A percentile compares a stretch with the other conserved stretches of the same genome.
Conservation (phyloP, 2,888 invertebrate genomes). For the Diadromus collaris region DNA sequence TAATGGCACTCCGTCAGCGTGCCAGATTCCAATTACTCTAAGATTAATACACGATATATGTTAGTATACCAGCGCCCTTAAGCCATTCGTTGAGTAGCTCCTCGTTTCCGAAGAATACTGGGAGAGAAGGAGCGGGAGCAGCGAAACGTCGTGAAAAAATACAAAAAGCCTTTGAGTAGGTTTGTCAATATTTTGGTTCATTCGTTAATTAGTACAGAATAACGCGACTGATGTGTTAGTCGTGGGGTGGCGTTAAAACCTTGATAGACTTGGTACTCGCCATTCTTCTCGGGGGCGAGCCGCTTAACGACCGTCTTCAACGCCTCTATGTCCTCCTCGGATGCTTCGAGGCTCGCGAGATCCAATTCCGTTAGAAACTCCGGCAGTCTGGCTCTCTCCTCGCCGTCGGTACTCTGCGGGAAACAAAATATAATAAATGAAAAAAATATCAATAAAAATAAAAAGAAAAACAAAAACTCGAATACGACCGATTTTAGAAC, state of each 20-base stretch:
- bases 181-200: slow-evolving; percentile 32
- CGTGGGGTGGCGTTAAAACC: slow-evolving; percentile 66
- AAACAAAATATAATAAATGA: slow-evolving; percentile 16
- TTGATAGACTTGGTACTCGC: slow-evolving; percentile 79
- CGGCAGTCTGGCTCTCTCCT: slow-evolving; percentile 71
- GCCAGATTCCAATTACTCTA: background rate
- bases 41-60: slow-evolving; percentile 15
- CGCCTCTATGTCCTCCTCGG: slow-evolving; percentile 75
- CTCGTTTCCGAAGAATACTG: slow-evolving; percentile 78
- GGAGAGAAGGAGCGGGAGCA: slow-evolving; percentile 47
- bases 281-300: slow-evolving; percentile 78
- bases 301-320: slow-evolving; percentile 76
- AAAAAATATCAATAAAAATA: too few species aligned
- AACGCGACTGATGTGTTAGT: slow-evolving; percentile 39
- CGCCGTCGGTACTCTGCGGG: slow-evolving; percentile 63
- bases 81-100: slow-evolving; percentile 78
- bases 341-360: slow-evolving; percentile 73
- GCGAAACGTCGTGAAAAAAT: slow-evolving; percentile 47
- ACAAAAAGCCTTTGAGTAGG: slow-evolving; percentile 53
- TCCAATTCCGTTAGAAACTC: slow-evolving; percentile 76
- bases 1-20: too few species aligned
- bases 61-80: slow-evolving; percentile 76
- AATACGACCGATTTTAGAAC: too few species aligned
- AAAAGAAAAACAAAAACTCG: too few species aligned
- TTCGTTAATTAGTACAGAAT: background rate